phyloP scores from a whole-genome alignment of 2,113 vertebrate genomes.

The Otus sunia region DNA sequence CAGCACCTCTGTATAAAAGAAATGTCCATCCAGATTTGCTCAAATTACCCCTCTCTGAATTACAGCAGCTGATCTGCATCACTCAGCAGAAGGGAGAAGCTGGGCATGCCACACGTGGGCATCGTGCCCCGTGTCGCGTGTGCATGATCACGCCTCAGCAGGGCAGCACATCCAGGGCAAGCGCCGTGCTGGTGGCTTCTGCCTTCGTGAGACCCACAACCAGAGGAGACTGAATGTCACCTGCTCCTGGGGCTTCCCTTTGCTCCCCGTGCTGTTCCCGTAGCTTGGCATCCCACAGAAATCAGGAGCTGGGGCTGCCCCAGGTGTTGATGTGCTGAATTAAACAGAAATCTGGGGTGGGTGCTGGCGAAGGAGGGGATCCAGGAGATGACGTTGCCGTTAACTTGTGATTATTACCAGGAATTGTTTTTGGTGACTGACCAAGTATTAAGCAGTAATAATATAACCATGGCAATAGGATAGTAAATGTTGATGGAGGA shows the following conservation, averaged over 20 bases:
- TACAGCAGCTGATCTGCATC: not conserved
- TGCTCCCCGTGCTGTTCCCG: too few relatives aligned
- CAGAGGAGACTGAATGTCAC: rapidly evolving
- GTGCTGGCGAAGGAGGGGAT: not conserved
- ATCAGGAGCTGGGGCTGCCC: not conserved
- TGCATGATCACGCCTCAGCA: too few relatives aligned
- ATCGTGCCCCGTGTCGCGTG: rapidly evolving
- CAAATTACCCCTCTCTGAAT: not conserved
- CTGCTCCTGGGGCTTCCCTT: not conserved
- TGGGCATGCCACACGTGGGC: rapidly evolving
- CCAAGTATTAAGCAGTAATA: not conserved
- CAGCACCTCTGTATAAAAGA: not conserved
- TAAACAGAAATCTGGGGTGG: not conserved
- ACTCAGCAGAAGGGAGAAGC: not conserved
- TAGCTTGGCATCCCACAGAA: not conserved
- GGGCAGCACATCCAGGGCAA: not conserved
- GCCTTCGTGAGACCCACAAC: not conserved
- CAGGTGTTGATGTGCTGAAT: not conserved
- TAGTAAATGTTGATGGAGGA: not conserved
- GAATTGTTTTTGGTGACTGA: not conserved
- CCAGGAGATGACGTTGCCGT: not conserved
- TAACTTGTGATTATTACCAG: not conserved
- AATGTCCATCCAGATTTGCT: too few relatives aligned
- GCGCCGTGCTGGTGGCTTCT: not conserved
- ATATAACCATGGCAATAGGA: not conserved